These are phyloP conservation scores for Drosophila ogumai DNA, from an alignment of 1,140 invertebrate species.

Conservation along the genomic window DNA sequence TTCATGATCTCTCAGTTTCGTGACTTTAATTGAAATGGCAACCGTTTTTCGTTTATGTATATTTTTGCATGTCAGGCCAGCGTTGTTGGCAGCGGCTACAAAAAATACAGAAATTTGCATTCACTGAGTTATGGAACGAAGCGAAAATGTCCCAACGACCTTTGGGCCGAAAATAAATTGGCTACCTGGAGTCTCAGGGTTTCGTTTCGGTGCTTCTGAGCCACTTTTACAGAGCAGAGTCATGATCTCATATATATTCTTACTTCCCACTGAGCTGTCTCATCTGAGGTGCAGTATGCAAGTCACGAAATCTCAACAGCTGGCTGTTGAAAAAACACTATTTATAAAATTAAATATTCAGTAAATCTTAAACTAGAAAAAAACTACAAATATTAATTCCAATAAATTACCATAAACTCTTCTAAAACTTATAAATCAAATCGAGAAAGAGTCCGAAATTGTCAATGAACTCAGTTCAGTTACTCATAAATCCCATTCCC, in stretches of 20 bases:
- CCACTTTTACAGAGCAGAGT: slow-evolving; percentile 2
- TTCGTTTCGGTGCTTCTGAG: slow-evolving; percentile 32
- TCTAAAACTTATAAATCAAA: background rate
- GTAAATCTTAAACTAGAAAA: background rate
- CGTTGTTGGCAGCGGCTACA: background rate
- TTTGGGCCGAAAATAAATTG: slow-evolving; percentile 27
- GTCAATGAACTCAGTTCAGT: slow-evolving; percentile 8
- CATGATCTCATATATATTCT: background rate
- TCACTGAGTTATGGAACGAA: slow-evolving; percentile 32
- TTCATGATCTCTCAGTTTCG: slow-evolving; percentile 51
- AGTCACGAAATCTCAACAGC: background rate
- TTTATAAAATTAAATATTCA: background rate
- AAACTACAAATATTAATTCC: background rate
- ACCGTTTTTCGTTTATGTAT: slow-evolving; percentile 40
- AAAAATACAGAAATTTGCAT: slow-evolving; percentile 34
- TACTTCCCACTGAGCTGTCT: background rate
- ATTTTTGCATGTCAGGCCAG: slow-evolving; percentile 28
- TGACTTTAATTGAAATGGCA: slow-evolving; percentile 64
- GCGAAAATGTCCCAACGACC: slow-evolving; percentile 25
- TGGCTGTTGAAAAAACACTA: no score
- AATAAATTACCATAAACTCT: background rate
- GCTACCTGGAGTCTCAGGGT: slow-evolving; percentile 3
- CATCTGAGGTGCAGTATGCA: background rate
- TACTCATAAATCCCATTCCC: slow-evolving; percentile 7
- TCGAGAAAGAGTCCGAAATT: background rate